Percentiles rank a stretch among this genome's conserved stretches.
These are phyloP conservation scores for Marmota monax DNA, from an alignment of 2,113 vertebrate species.

Conservation along the genomic window DNA sequence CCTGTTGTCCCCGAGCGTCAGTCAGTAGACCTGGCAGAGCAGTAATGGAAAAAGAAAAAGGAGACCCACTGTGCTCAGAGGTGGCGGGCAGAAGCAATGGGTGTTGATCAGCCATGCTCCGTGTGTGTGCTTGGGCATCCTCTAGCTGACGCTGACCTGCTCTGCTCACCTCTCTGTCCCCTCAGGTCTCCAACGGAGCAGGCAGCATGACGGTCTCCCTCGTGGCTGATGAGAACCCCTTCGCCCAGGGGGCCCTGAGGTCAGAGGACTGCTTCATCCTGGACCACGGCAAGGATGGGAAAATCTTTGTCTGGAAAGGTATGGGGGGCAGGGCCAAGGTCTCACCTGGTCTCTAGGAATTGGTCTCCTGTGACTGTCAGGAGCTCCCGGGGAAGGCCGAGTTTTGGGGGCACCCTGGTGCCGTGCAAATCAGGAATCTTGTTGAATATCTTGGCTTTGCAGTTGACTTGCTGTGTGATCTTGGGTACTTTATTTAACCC, in stretches of 20 bases:
- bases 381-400: accelerated
- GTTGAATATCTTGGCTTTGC: background rate
- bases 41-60: too few species aligned
- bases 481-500: background rate
- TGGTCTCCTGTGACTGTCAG: background rate
- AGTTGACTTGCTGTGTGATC: background rate
- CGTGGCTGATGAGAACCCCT: slow-evolving; percentile 97
- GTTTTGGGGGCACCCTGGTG: background rate
- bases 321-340: background rate
- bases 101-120: accelerated
- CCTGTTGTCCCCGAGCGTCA: accelerated
- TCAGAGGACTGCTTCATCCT: slow-evolving; percentile 98
- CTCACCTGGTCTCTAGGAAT: background rate
- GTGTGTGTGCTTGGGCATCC: background rate
- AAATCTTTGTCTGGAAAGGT: slow-evolving; percentile 99
- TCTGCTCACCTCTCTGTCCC: background rate
- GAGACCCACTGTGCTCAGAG: background rate
- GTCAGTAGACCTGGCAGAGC: background rate
- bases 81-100: background rate
- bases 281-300: slow-evolving; percentile 95
- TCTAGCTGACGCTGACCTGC: background rate
- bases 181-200: slow-evolving; percentile 93
- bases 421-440: background rate
- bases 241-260: slow-evolving; percentile 93
- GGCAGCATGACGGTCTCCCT: slow-evolving; percentile 94